These are phyloP conservation scores for Chrysolina haemoptera DNA, from an alignment of 2,888 invertebrate species.

Conservation along the genomic window DNA sequence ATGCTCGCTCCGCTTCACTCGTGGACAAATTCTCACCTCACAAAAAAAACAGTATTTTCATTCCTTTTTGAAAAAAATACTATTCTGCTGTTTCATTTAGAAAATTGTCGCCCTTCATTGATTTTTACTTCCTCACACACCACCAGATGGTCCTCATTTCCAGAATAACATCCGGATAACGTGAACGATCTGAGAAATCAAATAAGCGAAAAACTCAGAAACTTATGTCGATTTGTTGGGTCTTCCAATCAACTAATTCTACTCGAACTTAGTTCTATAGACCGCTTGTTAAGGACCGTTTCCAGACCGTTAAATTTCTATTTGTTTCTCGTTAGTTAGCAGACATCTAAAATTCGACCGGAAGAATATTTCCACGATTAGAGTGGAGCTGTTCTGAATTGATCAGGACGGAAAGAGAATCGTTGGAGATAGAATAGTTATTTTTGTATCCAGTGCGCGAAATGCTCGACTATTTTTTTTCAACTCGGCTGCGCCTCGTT, in stretches of 20 bases:
- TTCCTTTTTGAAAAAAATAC: too few species aligned
- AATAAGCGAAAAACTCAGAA: not conserved
- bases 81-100: too few species aligned
- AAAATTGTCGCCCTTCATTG: not conserved
- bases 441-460: too few species aligned
- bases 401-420: not conserved
- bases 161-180: not conserved
- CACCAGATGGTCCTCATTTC: not conserved
- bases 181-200: not conserved
- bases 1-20: too few species aligned
- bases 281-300: not conserved
- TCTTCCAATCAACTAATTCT: not conserved
- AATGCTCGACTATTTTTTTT: too few species aligned
- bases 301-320: not conserved
- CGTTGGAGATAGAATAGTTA: not conserved
- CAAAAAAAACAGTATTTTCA: too few species aligned
- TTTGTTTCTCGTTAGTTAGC: not conserved
- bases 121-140: not conserved
- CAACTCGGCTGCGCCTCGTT: too few species aligned
- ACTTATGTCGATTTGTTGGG: not conserved
- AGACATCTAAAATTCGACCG: not conserved
- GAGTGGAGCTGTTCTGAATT: not conserved
- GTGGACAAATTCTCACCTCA: too few species aligned
- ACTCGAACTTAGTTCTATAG: not conserved
- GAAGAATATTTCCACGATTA: not conserved